phyloP scores from a whole-genome alignment of 1,140 invertebrate species.

The Pararge aegeria region DNA sequence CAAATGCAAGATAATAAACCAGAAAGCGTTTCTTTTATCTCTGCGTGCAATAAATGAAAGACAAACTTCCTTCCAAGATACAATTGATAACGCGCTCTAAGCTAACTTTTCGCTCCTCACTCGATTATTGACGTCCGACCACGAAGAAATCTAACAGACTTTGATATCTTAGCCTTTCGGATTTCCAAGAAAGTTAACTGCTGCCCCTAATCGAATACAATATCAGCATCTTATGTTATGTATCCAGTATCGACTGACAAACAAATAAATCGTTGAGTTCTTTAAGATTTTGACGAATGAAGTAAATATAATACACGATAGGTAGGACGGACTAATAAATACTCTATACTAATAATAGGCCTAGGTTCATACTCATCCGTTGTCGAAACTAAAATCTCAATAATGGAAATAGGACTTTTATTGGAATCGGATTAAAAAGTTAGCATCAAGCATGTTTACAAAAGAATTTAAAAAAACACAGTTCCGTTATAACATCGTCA shows the following conservation, averaged over 20 bases:
- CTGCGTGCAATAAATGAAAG: conserved; percentile 69
- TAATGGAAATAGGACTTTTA: too few relatives aligned
- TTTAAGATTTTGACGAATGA: too few relatives aligned
- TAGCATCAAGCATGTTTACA: neutral
- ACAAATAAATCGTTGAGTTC: too few relatives aligned
- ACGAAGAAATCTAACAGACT: conserved; percentile 45
- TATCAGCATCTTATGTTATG: too few relatives aligned
- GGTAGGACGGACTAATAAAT: too few relatives aligned
- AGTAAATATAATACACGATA: too few relatives aligned
- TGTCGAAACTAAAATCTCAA: too few relatives aligned
- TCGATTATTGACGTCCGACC: conserved; percentile 61
- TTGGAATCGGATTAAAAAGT: neutral
- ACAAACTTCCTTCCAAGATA: conserved; percentile 62
- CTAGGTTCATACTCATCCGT: too few relatives aligned
- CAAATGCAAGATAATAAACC: conserved; percentile 55
- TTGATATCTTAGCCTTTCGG: conserved; percentile 39
- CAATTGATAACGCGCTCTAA: conserved; percentile 65
- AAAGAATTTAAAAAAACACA: neutral
- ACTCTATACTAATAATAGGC: too few relatives aligned
- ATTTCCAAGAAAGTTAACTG: conserved; percentile 26
- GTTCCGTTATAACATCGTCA: neutral
- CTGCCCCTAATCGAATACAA: neutral
- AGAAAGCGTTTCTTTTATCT: conserved; percentile 56
- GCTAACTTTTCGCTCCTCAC: conserved; percentile 66
- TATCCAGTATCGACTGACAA: too few relatives aligned